Base-by-base conservation (phyloP, 2,113 vertebrate species). In the Apteryx owenii region DNA sequence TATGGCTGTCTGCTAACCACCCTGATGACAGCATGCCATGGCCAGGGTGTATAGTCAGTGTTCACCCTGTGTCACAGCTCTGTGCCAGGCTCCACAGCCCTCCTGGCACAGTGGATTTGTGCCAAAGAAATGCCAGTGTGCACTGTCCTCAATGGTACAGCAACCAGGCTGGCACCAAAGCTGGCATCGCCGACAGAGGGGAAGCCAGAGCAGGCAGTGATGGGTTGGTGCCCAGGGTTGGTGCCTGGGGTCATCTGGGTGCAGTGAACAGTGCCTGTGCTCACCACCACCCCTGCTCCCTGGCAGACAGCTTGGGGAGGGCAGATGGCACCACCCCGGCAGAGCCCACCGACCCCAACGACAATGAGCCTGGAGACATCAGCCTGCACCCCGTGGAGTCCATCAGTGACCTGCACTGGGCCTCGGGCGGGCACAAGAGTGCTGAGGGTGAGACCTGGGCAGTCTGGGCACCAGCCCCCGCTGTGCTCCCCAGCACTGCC, bases 361-460 rank as follows among this genome's bases (percentile, higher is more conserved):
- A 81, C 69, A 94, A 77, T 0, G 95, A 98, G 3, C 28, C 90
- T 0, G 96, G 95, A 72, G 99, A 99, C 96, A 98, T 99, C 56
- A 97, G 97, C 92, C 98, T 99, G 36, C 98, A 98, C 69, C 98
- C 95, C 2, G 99, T 99, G 92, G 99, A 99, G 91, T 99, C 99
- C 91, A 99, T 99, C 97, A 99, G 98, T 5, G 99, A 99, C 91
- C 98, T 99, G 36, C 98, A 99, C 90, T 98, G 98, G 89, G 95
- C 92, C 48, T 95, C 82, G 0, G 97, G 93, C 26, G 98, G 98
- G 65, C 94, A 95, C 95, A 98, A 98, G 92, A 98, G 81, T 9
- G 7, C 81, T 1, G 95, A 92, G 83, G 97, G 97, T 97, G 85
- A 96, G 92, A 76, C n/a, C 1, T 0, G 53, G 29, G 10, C 3